Evolutionary conservation across 1,140 invertebrate genomes (phyloP).

Genomic region (Ceratina japonica): DNA sequence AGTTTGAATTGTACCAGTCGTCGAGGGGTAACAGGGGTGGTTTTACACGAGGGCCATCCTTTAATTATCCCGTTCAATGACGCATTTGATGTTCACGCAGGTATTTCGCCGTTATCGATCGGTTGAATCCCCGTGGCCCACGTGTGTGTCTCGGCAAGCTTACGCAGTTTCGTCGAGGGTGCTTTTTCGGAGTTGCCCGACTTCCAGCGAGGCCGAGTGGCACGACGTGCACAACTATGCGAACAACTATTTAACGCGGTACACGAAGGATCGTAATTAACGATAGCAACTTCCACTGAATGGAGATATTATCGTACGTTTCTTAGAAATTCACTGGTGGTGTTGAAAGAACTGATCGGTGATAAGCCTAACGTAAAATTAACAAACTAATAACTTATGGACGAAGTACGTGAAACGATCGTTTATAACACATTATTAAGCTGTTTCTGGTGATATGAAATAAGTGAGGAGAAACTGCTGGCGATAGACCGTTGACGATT

Average conservation of each 20-base stretch:
- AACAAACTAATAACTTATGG: background rate
- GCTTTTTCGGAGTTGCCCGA: background rate
- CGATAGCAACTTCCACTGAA: background rate
- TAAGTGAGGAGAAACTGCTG: background rate
- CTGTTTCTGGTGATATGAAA: background rate
- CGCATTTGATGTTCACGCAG: constrained; percentile 46
- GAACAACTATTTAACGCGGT: background rate
- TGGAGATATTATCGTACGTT: background rate
- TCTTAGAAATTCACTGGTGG: background rate
- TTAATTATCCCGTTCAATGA: constrained; percentile 50
- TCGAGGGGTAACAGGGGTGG: constrained; percentile 30
- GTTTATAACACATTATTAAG: background rate
- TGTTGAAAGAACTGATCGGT: constrained; percentile 7
- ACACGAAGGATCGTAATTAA: background rate
- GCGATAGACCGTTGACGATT: too few relatives aligned
- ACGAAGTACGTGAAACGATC: background rate
- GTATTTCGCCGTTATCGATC: constrained; percentile 47
- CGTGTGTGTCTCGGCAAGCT: constrained; percentile 13
- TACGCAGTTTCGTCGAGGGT: background rate
- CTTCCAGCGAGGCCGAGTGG: background rate
- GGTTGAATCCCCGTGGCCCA: background rate
- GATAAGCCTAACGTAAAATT: background rate
- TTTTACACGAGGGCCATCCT: constrained; percentile 31
- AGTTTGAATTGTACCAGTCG: constrained; percentile 18
- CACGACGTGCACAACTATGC: too few relatives aligned